A percentile compares a stretch with the other conserved stretches of the same genome.
Evolutionary conservation across 2,888 invertebrate genomes (phyloP).

Genomic region (Crossocerus cetratus): DNA sequence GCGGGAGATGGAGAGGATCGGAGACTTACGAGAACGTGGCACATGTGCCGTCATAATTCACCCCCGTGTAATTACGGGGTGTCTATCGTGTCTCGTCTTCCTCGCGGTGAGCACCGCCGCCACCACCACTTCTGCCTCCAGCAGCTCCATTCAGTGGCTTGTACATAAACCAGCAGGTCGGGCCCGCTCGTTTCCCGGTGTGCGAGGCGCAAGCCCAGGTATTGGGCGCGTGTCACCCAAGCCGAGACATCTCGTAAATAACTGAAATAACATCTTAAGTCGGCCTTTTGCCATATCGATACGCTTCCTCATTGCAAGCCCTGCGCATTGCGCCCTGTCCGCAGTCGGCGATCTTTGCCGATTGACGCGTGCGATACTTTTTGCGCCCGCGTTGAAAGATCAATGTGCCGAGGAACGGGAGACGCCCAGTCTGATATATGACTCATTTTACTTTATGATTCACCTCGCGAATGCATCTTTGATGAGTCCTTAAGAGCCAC

Average conservation of each 20-base stretch:
- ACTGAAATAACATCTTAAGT: constrained; percentile 64
- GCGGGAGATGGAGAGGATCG: neutral
- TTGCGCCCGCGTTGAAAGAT: constrained; percentile 7
- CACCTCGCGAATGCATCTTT: constrained; percentile 43
- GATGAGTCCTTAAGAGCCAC: constrained; percentile 69
- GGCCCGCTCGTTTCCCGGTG: constrained; percentile 47
- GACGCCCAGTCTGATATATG: constrained; percentile 17
- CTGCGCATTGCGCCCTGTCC: no score
- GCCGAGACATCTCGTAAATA: constrained; percentile 65
- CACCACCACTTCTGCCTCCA: constrained; percentile 17
- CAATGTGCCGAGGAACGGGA: constrained; percentile 4
- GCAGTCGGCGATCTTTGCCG: constrained; percentile 23
- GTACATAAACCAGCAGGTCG: constrained; percentile 36
- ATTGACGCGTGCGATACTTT: constrained; percentile 21
- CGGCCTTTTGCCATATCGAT: constrained; percentile 28
- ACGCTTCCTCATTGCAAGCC: constrained; percentile 24
- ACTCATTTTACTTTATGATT: neutral
- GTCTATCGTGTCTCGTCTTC: constrained; percentile 33
- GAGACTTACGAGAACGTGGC: constrained; percentile 36
- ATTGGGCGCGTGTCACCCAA: constrained; percentile 65
- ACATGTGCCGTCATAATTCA: constrained; percentile 67
- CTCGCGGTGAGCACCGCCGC: constrained; percentile 8
- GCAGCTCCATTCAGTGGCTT: constrained; percentile 19
- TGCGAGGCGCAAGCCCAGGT: constrained; percentile 39
- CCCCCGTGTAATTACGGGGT: constrained; percentile 69